A percentile compares a stretch with the other conserved stretches of the same genome.
Conservation (phyloP, 2,888 invertebrate genomes). For the Ferdinandea cuprea region DNA sequence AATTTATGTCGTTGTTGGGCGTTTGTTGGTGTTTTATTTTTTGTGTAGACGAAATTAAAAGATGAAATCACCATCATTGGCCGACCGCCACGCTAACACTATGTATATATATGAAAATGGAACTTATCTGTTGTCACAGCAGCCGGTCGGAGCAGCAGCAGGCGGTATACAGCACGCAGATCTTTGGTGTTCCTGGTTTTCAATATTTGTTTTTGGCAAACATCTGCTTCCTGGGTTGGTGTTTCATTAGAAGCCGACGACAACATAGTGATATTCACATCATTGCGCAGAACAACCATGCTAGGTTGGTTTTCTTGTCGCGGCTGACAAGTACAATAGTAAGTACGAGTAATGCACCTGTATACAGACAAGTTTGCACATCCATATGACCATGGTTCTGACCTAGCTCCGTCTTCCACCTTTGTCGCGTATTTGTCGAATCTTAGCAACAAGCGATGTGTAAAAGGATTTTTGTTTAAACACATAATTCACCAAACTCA, state of each 20-base stretch:
- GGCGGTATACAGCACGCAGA: too few relatives aligned
- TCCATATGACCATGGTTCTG: slow-evolving; percentile 61
- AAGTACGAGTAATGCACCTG: slow-evolving; percentile 10
- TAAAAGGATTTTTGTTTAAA: slow-evolving; percentile 12
- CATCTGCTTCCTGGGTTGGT: slow-evolving; percentile 73
- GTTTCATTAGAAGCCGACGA: slow-evolving; percentile 65
- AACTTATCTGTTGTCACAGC: slow-evolving; percentile 30
- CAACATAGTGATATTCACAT: slow-evolving; percentile 27
- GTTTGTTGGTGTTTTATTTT: slow-evolving; percentile 19
- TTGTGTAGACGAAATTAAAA: slow-evolving; percentile 61
- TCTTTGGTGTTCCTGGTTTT: slow-evolving; percentile 8
- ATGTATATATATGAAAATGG: not conserved
- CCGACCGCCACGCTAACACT: slow-evolving; percentile 40
- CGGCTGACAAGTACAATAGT: slow-evolving; percentile 24
- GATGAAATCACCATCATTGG: slow-evolving; percentile 63
- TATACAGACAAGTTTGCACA: slow-evolving; percentile 59
- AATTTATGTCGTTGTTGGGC: slow-evolving; percentile 43
- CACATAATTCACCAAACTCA: slow-evolving; percentile 4
- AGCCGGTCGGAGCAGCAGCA: too few relatives aligned
- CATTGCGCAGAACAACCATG: slow-evolving; percentile 28
- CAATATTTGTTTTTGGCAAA: slow-evolving; percentile 72
- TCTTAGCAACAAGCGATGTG: slow-evolving; percentile 15
- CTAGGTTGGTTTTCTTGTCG: slow-evolving; percentile 24
- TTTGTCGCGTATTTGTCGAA: slow-evolving; percentile 5
- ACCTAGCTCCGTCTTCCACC: slow-evolving; percentile 9